Evolutionary conservation across 1,140 invertebrate species (phyloP).

Genomic region (Anoplophora glabripennis): DNA sequence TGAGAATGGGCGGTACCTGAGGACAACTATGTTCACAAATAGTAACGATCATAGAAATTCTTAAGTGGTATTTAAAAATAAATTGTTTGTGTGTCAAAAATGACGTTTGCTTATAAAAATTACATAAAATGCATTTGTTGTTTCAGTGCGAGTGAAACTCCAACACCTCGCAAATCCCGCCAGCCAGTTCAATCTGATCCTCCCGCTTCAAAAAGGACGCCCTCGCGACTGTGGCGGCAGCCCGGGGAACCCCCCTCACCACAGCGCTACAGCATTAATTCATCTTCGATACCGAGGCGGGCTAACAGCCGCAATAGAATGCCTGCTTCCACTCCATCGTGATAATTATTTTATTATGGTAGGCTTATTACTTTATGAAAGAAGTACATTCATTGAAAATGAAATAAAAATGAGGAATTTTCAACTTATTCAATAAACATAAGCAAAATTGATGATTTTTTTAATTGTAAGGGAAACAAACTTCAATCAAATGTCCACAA

Average conservation of each 20-base stretch:
- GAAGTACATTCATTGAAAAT: conserved; percentile 4
- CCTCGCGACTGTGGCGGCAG: conserved; percentile 29
- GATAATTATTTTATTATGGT: conserved; percentile 14
- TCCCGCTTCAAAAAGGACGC: conserved; percentile 7
- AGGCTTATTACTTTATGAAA: neutral
- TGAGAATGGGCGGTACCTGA: no score
- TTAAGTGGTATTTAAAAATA: no score
- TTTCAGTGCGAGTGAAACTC: conserved; percentile 39
- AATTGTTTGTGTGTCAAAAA: no score
- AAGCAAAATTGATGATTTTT: no score
- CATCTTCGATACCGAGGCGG: conserved; percentile 22
- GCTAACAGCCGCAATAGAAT: conserved; percentile 29
- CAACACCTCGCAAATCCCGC: conserved; percentile 20
- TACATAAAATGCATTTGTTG: conserved; percentile 4
- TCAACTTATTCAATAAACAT: no score
- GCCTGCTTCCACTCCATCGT: conserved; percentile 23
- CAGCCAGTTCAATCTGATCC: conserved; percentile 12
- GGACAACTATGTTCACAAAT: no score
- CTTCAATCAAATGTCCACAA: no score
- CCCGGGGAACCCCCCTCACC: conserved; percentile 33
- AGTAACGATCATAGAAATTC: no score
- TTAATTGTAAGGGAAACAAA: no score
- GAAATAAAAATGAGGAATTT: no score
- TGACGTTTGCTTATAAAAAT: no score
- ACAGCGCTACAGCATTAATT: conserved; percentile 13